Conservation (phyloP, 2,113 vertebrate genomes). For the Prionailurus viverrinus region DNA sequence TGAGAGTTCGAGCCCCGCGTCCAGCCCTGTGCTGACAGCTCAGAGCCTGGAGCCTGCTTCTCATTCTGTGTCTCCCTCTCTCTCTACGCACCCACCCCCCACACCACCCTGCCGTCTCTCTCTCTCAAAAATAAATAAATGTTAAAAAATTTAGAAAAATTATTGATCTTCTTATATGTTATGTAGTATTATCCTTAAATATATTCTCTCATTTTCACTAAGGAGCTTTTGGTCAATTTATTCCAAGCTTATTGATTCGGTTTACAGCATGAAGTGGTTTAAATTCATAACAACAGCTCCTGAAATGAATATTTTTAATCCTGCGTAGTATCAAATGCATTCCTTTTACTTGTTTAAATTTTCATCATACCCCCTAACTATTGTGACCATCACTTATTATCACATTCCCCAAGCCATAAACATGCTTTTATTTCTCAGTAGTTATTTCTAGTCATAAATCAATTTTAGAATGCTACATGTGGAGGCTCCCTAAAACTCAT, state of each 20-base stretch:
- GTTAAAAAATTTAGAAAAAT: neutral
- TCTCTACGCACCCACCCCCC: too few relatives aligned
- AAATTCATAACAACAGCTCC: neutral
- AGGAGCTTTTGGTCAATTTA: neutral
- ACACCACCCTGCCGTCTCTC: too few relatives aligned
- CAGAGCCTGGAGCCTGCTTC: too few relatives aligned
- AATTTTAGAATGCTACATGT: neutral
- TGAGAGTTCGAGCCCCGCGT: too few relatives aligned
- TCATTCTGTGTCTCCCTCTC: too few relatives aligned
- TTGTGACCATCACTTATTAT: neutral
- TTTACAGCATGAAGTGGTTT: slow-evolving; percentile 27
- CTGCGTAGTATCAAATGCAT: neutral
- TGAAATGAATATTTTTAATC: neutral
- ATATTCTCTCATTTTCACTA: neutral
- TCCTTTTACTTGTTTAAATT: neutral
- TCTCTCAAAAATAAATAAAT: too few relatives aligned
- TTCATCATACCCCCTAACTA: neutral
- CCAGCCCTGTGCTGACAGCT: too few relatives aligned
- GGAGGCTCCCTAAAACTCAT: neutral
- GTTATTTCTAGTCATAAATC: slow-evolving; percentile 11
- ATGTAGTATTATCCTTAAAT: slow-evolving; percentile 37
- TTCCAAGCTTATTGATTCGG: neutral
- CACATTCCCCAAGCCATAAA: neutral
- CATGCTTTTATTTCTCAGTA: slow-evolving; percentile 5
- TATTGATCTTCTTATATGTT: slow-evolving; percentile 6